phyloP scores from a whole-genome alignment of 2,797 vertebrate species.

The Myotis myotis region DNA sequence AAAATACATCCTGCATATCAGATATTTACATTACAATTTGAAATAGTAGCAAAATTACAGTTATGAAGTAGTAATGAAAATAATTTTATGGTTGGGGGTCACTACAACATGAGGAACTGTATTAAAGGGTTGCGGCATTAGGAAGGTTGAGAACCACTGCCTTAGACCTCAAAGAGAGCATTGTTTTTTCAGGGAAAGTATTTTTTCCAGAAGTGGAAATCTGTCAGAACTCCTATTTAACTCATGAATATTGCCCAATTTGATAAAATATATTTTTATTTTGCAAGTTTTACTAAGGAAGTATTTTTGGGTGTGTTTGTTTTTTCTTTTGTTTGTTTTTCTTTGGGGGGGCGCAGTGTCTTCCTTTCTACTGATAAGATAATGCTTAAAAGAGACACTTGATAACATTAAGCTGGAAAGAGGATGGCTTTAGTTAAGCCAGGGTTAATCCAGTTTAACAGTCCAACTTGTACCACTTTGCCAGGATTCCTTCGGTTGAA shows the following conservation, averaged over 20 bases:
- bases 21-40: no score
- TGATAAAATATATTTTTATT: conserved; percentile 12
- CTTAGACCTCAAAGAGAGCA: neutral
- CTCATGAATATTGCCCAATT: neutral
- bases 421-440: conserved; percentile 56
- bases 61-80: no score
- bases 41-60: no score
- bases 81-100: no score
- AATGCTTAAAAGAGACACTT: conserved; percentile 33
- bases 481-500: neutral
- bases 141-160: neutral
- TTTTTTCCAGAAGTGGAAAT: conserved; percentile 51
- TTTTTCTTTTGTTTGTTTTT: neutral
- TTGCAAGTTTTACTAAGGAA: conserved; percentile 27
- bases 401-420: neutral
- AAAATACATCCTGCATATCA: no score
- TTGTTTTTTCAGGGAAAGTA: conserved; percentile 12
- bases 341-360: accelerated
- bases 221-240: conserved; percentile 46
- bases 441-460: conserved; percentile 42
- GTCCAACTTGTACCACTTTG: neutral
- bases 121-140: no score
- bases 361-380: neutral
- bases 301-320: no score
- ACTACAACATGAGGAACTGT: no score